Base-by-base conservation (phyloP, 2,797 vertebrate genomes). In the Heterohyrax brucei region DNA sequence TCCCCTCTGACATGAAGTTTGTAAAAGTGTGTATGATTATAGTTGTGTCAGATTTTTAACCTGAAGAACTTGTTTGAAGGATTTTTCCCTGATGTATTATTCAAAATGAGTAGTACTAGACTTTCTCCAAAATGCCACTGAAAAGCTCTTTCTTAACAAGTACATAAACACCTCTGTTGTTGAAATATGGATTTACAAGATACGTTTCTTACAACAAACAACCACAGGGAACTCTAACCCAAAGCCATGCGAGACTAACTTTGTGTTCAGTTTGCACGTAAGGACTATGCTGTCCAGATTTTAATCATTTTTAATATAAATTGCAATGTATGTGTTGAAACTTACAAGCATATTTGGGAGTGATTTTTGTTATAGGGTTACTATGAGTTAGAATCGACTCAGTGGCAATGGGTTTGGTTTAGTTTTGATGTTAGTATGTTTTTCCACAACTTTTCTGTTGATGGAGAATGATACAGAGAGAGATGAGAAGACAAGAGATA, bases 61-160 rank as follows among this genome's bases (percentile, higher is more conserved):
- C 21, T 76, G 26, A 94, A 50, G 22, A 96, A 88, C 93, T 46
- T 86, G 86, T 90, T 76, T 90, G 10, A 53, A 98, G 97, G 83
- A 14, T 68, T 30, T 3, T 21, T 16, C 0, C 12, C 0, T 94
- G n/a, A 46, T 64, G n/a, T 79, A 39, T 81, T 66, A 61, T 89
- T 96, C 80, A 94, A 90, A 3, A 59, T 93, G 96, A 93, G 7
- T 9, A 61, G 7, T 50, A 79, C 0, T 44, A 62, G 24, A 24
- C 33, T 95, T 96, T 90, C 56, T 76, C 56, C 10, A 73, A 33
- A 93, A 94, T 0, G 24, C 2, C 28, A 0, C 72, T 97, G 44
- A 33, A 13, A 94, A 96, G 59, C 85, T 93, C 30, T 93, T 72
- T 39, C 87, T 91, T 78, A 50, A 85, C 90, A 80, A 46, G 6